These are phyloP conservation scores for Lophius piscatorius DNA, from an alignment of 2,113 vertebrate genomes.

Conservation along the genomic window DNA sequence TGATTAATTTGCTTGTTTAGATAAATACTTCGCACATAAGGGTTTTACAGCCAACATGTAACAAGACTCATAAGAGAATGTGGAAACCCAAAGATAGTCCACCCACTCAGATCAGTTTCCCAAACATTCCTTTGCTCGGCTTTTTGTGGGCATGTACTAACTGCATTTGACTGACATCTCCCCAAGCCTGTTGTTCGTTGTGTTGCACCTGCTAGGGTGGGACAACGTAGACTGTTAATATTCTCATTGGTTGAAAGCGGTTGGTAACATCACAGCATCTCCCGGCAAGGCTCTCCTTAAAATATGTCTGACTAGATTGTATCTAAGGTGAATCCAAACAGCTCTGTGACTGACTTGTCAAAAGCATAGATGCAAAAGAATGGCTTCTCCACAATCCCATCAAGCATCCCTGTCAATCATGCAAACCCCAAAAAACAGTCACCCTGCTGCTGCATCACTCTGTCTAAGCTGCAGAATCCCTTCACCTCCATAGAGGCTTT, in stretches of 20 bases:
- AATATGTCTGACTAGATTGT: not conserved
- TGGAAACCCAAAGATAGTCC: not conserved
- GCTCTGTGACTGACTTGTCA: too few relatives aligned
- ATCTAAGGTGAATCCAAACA: too few relatives aligned
- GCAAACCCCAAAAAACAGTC: too few relatives aligned
- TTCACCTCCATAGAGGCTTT: constrained; percentile 6
- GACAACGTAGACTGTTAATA: not conserved
- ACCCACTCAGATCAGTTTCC: not conserved
- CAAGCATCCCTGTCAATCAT: too few relatives aligned
- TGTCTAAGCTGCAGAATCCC: not conserved
- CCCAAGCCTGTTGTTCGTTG: not conserved
- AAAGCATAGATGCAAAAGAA: too few relatives aligned
- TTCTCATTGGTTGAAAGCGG: not conserved
- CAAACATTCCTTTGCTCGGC: not conserved
- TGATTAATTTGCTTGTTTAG: too few relatives aligned
- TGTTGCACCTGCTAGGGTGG: not conserved
- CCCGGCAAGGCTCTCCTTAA: not conserved
- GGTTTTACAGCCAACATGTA: too few relatives aligned
- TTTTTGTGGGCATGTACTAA: not conserved
- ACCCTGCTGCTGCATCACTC: not conserved
- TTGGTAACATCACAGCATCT: not conserved
- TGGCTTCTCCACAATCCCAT: too few relatives aligned
- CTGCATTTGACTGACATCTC: constrained; percentile 6
- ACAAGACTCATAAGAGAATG: too few relatives aligned
- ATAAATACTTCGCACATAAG: too few relatives aligned